These are phyloP conservation scores for Gymnothorax javanicus DNA, from an alignment of 2,797 vertebrate species.

Conservation along the genomic window DNA sequence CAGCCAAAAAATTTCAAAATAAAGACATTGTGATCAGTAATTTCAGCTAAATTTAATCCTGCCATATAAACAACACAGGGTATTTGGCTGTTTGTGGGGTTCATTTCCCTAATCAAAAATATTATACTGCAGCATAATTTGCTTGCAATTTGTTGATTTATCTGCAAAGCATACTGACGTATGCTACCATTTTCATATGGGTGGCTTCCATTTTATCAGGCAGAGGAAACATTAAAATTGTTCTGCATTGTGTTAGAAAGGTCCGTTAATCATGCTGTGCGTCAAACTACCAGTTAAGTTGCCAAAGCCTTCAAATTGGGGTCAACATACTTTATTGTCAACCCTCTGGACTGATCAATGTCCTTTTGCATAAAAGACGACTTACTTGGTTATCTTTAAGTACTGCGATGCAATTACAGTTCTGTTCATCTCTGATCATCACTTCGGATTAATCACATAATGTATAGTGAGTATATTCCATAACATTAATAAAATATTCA, in stretches of 20 bases:
- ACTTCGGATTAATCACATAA: too few species aligned
- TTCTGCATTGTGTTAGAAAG: too few species aligned
- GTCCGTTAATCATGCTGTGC: too few species aligned
- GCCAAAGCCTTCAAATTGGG: neutral
- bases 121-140: neutral
- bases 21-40: neutral
- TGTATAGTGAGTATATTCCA: too few species aligned
- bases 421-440: too few species aligned
- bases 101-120: neutral
- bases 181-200: neutral
- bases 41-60: neutral
- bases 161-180: neutral
- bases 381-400: too few species aligned
- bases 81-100: neutral
- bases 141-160: neutral
- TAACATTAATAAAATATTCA: too few species aligned
- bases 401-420: too few species aligned
- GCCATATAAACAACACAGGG: neutral
- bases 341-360: neutral
- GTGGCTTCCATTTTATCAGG: neutral
- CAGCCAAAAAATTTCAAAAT: neutral
- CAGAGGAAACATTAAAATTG: neutral
- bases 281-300: too few species aligned
- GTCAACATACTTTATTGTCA: neutral
- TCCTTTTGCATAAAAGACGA: too few species aligned